Percentiles rank a stretch among this genome's conserved stretches.
These are phyloP conservation scores for Leptodactylus fallax DNA, from an alignment of 2,797 vertebrate species.

Conservation along the genomic window DNA sequence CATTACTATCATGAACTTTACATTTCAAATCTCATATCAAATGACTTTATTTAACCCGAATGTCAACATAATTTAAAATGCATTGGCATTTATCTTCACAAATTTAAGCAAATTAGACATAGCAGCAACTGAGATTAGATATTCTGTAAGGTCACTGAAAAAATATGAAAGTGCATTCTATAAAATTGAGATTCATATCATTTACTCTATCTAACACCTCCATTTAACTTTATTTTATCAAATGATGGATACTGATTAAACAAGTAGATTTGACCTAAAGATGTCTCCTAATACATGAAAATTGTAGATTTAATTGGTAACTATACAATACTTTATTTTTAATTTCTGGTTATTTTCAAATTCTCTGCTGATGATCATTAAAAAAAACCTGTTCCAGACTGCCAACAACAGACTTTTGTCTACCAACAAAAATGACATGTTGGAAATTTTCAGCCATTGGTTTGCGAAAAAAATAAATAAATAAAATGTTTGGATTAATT, in stretches of 20 bases:
- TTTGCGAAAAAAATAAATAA: no score
- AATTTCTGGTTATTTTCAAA: no score
- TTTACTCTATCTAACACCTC: neutral
- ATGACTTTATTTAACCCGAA: slow-evolving; percentile 48
- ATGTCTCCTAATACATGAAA: no score
- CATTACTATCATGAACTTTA: slow-evolving; percentile 48
- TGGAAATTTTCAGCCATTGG: no score
- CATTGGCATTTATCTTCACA: slow-evolving; percentile 39
- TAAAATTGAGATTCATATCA: slow-evolving; percentile 14
- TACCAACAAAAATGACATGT: no score
- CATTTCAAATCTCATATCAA: slow-evolving; percentile 46
- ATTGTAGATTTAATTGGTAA: no score
- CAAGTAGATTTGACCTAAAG: neutral
- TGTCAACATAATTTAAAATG: slow-evolving; percentile 37
- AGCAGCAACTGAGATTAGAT: slow-evolving; percentile 19
- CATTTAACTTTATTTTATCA: no score
- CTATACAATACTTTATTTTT: no score
- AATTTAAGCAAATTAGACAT: slow-evolving; percentile 41
- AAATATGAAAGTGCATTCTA: slow-evolving; percentile 19
- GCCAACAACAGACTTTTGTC: no score
- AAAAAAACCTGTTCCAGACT: no score
- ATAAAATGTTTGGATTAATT: no score
- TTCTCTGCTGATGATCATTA: no score
- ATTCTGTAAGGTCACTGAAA: slow-evolving; percentile 48
- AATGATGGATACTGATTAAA: neutral